Evolutionary conservation across 2,888 invertebrate genomes (phyloP).

Genomic region (Chrysolina oricalcia): DNA sequence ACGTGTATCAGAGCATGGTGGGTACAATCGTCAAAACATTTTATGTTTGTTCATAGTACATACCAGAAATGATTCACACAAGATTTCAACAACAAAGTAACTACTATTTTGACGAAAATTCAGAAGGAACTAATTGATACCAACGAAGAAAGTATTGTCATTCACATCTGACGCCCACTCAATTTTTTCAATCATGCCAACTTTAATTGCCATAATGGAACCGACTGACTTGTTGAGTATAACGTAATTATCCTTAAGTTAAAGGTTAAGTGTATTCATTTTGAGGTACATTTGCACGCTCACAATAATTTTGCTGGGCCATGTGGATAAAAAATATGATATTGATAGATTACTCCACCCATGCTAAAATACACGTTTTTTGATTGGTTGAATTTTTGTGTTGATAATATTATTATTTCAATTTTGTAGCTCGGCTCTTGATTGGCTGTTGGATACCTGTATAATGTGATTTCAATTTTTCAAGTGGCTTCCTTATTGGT

Average conservation of each 20-base stretch:
- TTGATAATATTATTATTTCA: too few species aligned
- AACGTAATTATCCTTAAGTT: neutral
- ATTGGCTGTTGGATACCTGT: too few species aligned
- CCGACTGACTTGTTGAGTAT: conserved; percentile 8
- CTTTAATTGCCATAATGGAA: conserved; percentile 11
- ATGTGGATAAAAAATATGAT: neutral
- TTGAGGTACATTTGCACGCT: conserved; percentile 5
- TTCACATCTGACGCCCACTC: neutral
- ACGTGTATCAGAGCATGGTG: too few species aligned
- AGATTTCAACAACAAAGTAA: neutral
- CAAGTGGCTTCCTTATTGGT: too few species aligned
- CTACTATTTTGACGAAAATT: neutral
- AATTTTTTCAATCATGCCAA: neutral
- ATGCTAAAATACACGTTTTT: too few species aligned
- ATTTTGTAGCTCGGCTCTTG: too few species aligned
- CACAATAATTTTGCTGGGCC: neutral
- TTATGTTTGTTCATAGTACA: neutral
- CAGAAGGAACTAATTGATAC: neutral
- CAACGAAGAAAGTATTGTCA: conserved; percentile 8
- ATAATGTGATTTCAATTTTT: too few species aligned
- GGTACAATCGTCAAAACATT: too few species aligned
- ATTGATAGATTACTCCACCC: too few species aligned
- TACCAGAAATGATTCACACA: neutral
- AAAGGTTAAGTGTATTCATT: conserved; percentile 8
- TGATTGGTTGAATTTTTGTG: too few species aligned